Evolutionary conservation across 2,888 invertebrate species (phyloP).

Genomic region (Drosophila infuscata): DNA sequence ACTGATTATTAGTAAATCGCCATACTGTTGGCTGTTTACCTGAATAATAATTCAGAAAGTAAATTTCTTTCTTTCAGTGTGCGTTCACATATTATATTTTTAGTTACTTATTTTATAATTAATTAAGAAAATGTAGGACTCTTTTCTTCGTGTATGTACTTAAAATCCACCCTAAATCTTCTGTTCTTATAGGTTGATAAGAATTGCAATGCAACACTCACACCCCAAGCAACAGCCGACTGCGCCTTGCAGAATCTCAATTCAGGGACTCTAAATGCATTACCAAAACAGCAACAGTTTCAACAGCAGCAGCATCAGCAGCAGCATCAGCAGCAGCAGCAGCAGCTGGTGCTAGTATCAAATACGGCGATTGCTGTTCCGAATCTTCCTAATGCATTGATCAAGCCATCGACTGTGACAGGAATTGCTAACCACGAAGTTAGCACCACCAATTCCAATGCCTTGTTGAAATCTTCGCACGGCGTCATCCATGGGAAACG

Average conservation of each 20-base stretch:
- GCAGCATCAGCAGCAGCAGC: slow-evolving; percentile 59
- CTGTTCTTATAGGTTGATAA: slow-evolving; percentile 86
- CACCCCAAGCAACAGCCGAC: slow-evolving; percentile 55
- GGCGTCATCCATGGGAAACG: slow-evolving; percentile 40
- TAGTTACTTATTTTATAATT: no score
- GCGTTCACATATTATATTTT: no score
- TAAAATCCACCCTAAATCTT: neutral
- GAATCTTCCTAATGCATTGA: slow-evolving; percentile 57
- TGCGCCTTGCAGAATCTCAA: slow-evolving; percentile 67
- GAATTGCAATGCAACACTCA: slow-evolving; percentile 89
- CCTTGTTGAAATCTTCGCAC: slow-evolving; percentile 43
- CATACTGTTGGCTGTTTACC: neutral
- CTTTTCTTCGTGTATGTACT: neutral
- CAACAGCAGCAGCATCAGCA: slow-evolving; percentile 39
- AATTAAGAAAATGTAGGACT: neutral
- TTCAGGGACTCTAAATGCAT: slow-evolving; percentile 77
- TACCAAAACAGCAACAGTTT: slow-evolving; percentile 49
- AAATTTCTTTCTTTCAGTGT: neutral
- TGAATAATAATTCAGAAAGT: neutral
- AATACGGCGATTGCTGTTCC: slow-evolving; percentile 51
- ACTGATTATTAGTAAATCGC: neutral
- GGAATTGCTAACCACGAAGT: slow-evolving; percentile 47
- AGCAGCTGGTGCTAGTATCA: slow-evolving; percentile 50
- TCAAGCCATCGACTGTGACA: slow-evolving; percentile 62
- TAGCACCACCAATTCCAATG: neutral